phyloP scores from a whole-genome alignment of 2,113 vertebrate genomes.

The Potamarius usumacintae region DNA sequence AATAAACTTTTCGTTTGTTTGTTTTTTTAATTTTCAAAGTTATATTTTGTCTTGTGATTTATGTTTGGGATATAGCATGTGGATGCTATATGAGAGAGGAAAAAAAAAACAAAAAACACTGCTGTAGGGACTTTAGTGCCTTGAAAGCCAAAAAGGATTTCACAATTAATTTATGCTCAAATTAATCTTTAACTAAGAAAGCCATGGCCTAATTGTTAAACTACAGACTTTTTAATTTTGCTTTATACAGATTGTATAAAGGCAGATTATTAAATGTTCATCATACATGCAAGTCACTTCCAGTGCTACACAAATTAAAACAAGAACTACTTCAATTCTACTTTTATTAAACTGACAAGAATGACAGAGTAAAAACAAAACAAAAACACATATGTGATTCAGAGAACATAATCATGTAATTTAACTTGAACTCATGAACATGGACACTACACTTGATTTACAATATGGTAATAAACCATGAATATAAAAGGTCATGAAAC shows the following conservation, averaged over 20 bases:
- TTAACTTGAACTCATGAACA: neutral
- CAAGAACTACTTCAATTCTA: slow-evolving; percentile 26
- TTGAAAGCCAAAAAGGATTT: neutral
- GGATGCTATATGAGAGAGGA: neutral
- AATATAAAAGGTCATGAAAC: slow-evolving; percentile 3
- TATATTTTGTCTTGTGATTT: slow-evolving; percentile 60
- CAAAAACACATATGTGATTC: neutral
- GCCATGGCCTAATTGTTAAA: neutral
- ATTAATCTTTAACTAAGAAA: neutral
- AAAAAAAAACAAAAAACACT: neutral
- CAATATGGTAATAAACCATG: slow-evolving; percentile 20
- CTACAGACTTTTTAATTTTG: neutral
- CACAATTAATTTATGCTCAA: neutral
- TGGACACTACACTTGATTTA: slow-evolving; percentile 26
- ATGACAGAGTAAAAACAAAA: slow-evolving; percentile 19
- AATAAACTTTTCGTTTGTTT: slow-evolving; percentile 67
- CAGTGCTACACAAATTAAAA: neutral
- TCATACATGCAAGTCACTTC: neutral
- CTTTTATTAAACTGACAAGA: slow-evolving; percentile 36
- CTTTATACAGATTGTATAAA: too few relatives aligned
- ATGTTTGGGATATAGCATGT: neutral
- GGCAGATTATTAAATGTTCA: neutral
- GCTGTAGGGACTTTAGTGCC: neutral
- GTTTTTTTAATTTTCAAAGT: slow-evolving; percentile 78
- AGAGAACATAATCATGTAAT: slow-evolving; percentile 8